Evolutionary conservation across 2,797 vertebrate species (phyloP).

Genomic region (Oreochromis grahami): DNA sequence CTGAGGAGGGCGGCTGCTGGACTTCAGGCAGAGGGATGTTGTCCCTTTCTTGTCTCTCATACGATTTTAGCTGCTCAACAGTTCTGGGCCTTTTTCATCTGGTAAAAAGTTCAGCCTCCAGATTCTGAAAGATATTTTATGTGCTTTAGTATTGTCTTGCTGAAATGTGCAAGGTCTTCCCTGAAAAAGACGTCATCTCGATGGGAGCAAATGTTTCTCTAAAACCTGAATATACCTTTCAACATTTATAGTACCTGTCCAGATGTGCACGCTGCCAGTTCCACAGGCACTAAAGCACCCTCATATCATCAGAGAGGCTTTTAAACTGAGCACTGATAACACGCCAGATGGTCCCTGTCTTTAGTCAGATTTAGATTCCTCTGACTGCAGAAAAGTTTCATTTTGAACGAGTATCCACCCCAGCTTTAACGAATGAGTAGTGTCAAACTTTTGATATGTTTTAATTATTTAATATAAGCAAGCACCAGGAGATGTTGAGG

Average conservation of each 20-base stretch:
- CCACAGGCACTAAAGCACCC: background rate
- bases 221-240: background rate
- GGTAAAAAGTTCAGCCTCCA: accelerated
- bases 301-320: background rate
- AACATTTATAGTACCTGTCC: background rate
- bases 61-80: accelerated
- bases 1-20: accelerated
- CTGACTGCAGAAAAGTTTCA: background rate
- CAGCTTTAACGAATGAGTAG: background rate
- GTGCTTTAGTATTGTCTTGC: background rate
- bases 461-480: background rate
- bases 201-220: background rate
- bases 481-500: accelerated
- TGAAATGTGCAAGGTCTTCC: accelerated
- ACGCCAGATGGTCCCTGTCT: background rate
- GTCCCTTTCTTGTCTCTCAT: background rate
- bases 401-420: accelerated
- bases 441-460: background rate
- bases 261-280: background rate
- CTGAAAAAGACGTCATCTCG: background rate
- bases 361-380: background rate
- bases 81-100: background rate
- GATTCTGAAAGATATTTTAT: background rate
- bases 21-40: background rate
- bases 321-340: background rate